A percentile compares a stretch with the other conserved stretches of the same genome.
phyloP scores from a whole-genome alignment of 2,797 vertebrate species.

The Pipistrellus pipistrellus region DNA sequence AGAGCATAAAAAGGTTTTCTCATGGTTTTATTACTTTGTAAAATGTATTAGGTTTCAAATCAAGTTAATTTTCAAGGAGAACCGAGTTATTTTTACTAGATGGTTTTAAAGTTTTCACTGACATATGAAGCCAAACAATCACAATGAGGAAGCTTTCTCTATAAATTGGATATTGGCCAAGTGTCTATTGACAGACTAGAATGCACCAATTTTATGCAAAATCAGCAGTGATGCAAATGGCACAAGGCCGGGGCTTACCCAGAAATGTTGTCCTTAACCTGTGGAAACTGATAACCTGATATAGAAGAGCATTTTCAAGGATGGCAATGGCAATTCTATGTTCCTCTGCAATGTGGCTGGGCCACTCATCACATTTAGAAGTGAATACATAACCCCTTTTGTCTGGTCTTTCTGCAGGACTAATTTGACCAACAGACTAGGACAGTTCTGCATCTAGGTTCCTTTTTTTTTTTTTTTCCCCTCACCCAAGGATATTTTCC shows the following conservation, averaged over 20 bases:
- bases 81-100: slow-evolving; percentile 67
- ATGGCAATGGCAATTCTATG: neutral
- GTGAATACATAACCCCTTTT: neutral
- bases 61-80: slow-evolving; percentile 73
- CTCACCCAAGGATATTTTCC: too few relatives aligned
- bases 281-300: neutral
- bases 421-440: neutral
- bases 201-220: neutral
- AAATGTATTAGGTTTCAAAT: slow-evolving; percentile 75
- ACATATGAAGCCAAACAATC: neutral
- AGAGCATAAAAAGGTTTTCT: slow-evolving; percentile 56
- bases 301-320: neutral
- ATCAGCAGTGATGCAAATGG: neutral
- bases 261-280: neutral
- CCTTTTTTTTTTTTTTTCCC: too few relatives aligned
- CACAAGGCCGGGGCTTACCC: neutral
- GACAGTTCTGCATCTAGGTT: neutral
- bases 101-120: slow-evolving; percentile 64
- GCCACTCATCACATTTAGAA: neutral
- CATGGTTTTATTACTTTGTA: slow-evolving; percentile 69
- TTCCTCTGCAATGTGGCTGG: neutral
- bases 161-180: neutral
- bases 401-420: neutral
- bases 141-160: neutral
- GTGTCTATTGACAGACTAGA: neutral